A percentile compares a stretch with the other conserved stretches of the same genome.
Conservation (phyloP, 2,888 invertebrate genomes). For the Deilephila porcellus region DNA sequence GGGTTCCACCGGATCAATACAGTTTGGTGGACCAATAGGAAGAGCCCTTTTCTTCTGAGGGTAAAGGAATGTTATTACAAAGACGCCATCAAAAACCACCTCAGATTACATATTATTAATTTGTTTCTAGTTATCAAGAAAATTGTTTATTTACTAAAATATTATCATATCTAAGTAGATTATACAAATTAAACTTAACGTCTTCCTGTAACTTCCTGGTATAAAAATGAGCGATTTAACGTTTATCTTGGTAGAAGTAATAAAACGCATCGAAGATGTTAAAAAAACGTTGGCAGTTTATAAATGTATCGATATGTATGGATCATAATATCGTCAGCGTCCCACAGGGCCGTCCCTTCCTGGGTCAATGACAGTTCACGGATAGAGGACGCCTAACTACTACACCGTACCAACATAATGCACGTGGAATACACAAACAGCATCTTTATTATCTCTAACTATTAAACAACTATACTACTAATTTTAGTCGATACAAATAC, state of each 20-base stretch:
- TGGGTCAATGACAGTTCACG: slow-evolving; percentile 46
- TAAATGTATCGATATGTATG: slow-evolving; percentile 11
- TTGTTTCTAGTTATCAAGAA: background rate
- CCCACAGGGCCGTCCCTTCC: slow-evolving; percentile 39
- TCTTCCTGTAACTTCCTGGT: too few species aligned
- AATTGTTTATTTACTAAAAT: background rate
- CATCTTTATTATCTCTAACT: background rate
- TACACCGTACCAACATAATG: slow-evolving; percentile 33
- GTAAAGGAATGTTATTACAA: too few species aligned
- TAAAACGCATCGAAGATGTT: too few species aligned
- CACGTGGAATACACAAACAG: background rate
- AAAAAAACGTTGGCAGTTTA: background rate
- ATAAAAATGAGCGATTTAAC: too few species aligned
- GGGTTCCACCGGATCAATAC: too few species aligned
- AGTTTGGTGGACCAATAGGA: too few species aligned
- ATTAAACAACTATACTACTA: background rate
- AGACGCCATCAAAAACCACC: too few species aligned
- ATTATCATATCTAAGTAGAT: background rate
- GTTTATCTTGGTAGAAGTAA: too few species aligned
- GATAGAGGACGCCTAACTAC: slow-evolving; percentile 36
- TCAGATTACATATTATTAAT: background rate
- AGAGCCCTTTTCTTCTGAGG: too few species aligned
- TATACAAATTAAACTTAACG: background rate
- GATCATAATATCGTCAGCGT: slow-evolving; percentile 36
- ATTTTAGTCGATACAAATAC: background rate